Percentiles rank a stretch among this genome's conserved stretches.
Conservation (phyloP, 2,797 vertebrate genomes). For the Gymnoscopelus microlampas region DNA sequence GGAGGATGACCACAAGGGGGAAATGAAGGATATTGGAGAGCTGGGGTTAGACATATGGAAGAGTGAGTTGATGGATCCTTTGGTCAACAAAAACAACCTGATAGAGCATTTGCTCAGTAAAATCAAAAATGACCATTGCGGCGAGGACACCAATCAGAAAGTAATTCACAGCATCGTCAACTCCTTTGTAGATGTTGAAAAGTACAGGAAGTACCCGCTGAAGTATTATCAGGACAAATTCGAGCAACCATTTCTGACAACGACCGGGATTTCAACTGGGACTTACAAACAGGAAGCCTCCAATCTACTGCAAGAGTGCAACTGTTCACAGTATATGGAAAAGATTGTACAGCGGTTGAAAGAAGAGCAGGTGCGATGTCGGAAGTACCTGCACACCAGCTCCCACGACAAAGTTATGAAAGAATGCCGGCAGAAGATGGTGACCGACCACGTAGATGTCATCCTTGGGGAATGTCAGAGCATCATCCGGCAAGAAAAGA, state of each 20-base stretch:
- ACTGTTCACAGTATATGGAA: slow-evolving; percentile 99
- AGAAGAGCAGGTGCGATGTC: slow-evolving; percentile 98
- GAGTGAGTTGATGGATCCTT: slow-evolving; percentile 97
- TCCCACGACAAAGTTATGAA: slow-evolving; percentile 98
- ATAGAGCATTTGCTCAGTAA: slow-evolving; percentile 97
- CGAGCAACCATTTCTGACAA: slow-evolving; percentile 96
- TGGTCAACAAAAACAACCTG: slow-evolving; percentile 86
- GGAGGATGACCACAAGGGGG: too few relatives aligned
- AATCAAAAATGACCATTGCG: slow-evolving; percentile 98
- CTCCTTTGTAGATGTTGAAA: slow-evolving; percentile 99
- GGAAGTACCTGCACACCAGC: slow-evolving; percentile 97
- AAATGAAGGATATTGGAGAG: slow-evolving; percentile 42
- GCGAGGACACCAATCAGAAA: slow-evolving; percentile 99
- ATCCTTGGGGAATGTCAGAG: slow-evolving; percentile 97
- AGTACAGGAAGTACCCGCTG: slow-evolving; percentile 99
- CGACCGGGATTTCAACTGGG: slow-evolving; percentile 88
- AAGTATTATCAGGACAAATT: slow-evolving; percentile 99
- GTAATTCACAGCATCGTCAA: slow-evolving; percentile 99
- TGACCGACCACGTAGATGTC: slow-evolving; percentile 97
- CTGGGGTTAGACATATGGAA: slow-evolving; percentile 99
- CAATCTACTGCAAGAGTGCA: slow-evolving; percentile 98
- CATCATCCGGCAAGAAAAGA: slow-evolving; percentile 97
- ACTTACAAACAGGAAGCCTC: slow-evolving; percentile 99
- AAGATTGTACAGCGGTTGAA: slow-evolving; percentile 93
- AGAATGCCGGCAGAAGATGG: slow-evolving; percentile 99